Evolutionary conservation across 2,797 vertebrate genomes (phyloP).

Genomic region (Rhinoraja longicauda): DNA sequence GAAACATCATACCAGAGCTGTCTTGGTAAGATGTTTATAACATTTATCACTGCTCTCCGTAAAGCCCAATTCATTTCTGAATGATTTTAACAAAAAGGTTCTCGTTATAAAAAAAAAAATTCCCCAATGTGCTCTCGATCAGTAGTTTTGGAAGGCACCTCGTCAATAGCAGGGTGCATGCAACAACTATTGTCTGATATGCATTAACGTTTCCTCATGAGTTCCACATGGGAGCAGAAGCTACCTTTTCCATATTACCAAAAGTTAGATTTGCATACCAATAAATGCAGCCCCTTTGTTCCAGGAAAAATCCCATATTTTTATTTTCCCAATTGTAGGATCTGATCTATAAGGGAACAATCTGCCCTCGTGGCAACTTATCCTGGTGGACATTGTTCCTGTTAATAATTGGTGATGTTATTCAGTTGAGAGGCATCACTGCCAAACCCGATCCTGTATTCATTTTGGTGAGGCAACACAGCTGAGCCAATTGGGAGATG

Average conservation of each 20-base stretch:
- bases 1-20: neutral
- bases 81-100: neutral
- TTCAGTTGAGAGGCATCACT: neutral
- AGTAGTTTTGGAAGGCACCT: neutral
- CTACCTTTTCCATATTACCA: neutral
- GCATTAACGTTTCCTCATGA: neutral
- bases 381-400: neutral
- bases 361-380: neutral
- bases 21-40: neutral
- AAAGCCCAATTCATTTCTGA: neutral
- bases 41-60: no score
- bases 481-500: neutral
- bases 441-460: neutral
- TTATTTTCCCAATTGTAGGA: neutral
- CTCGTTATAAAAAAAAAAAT: neutral
- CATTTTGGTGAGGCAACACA: neutral
- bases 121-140: neutral
- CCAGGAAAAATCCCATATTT: no score
- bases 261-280: neutral
- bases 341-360: neutral
- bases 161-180: neutral
- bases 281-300: neutral
- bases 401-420: neutral
- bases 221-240: neutral
- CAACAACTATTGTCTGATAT: neutral